phyloP scores from a whole-genome alignment of 1,140 invertebrate species.

The Phymorhynchus buccinoides region DNA sequence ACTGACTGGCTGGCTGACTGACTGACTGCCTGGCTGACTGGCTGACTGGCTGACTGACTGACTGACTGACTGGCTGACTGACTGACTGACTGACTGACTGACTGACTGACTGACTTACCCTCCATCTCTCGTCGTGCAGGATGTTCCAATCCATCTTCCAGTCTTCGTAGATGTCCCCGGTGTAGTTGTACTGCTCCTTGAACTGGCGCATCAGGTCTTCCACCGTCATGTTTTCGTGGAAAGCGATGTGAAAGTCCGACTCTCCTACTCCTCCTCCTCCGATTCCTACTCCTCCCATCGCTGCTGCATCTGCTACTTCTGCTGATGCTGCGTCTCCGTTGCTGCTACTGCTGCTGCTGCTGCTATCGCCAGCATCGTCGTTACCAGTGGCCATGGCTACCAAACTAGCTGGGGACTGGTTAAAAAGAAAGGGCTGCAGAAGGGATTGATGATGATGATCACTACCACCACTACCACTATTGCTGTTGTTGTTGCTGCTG shows the following conservation, averaged over 20 bases:
- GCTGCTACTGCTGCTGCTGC: neutral
- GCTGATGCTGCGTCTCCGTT: neutral
- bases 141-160: slow-evolving; percentile 53
- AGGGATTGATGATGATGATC: neutral
- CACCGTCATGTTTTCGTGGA: neutral
- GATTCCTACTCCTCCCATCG: no score
- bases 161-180: slow-evolving; percentile 37
- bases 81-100: no score
- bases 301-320: neutral
- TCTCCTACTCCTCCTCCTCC: neutral
- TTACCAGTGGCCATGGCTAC: neutral
- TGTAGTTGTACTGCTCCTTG: neutral
- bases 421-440: neutral
- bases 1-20: no score
- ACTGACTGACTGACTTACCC: slow-evolving; percentile 13
- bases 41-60: no score
- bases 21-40: no score
- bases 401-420: neutral
- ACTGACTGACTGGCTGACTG: no score
- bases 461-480: no score
- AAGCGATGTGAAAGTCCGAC: neutral
- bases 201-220: neutral
- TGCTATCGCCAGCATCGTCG: neutral
- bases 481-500: neutral
- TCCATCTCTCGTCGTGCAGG: slow-evolving; percentile 54